Percentiles rank a stretch among this genome's conserved stretches.
phyloP scores from a whole-genome alignment of 2,888 invertebrate species.

The Elysia crispata region DNA sequence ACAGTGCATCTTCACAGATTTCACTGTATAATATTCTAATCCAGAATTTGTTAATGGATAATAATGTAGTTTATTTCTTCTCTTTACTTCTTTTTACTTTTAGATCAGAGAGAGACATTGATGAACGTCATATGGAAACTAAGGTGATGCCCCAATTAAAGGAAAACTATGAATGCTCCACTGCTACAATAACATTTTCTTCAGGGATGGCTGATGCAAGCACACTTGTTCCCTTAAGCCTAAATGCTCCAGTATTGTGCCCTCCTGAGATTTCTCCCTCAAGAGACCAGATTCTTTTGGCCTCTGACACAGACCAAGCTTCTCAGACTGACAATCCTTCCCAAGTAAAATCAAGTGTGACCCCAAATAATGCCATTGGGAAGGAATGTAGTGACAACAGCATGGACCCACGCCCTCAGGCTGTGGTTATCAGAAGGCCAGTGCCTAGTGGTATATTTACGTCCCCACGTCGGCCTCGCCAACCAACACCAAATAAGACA shows the following conservation, averaged over 20 bases:
- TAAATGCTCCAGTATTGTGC: conserved; percentile 11
- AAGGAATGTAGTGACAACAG: neutral
- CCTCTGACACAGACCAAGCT: conserved; percentile 24
- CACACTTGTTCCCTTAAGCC: neutral
- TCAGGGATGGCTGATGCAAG: too few relatives aligned
- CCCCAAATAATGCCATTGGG: neutral
- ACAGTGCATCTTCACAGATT: too few relatives aligned
- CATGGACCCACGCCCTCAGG: conserved; percentile 32
- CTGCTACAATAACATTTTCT: too few relatives aligned
- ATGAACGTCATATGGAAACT: too few relatives aligned
- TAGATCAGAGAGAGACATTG: too few relatives aligned
- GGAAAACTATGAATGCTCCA: too few relatives aligned
- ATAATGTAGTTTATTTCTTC: too few relatives aligned
- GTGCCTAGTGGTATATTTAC: conserved; percentile 48
- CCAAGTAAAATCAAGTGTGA: neutral
- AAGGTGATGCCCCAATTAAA: too few relatives aligned
- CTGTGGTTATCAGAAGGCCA: conserved; percentile 52
- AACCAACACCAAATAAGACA: conserved; percentile 44
- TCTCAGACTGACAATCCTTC: conserved; percentile 17
- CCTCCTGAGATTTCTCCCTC: neutral
- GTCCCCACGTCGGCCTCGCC: conserved; percentile 45
- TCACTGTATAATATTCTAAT: too few relatives aligned
- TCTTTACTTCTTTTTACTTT: too few relatives aligned
- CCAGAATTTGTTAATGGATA: too few relatives aligned
- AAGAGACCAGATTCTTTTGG: neutral